Evolutionary conservation across 2,113 vertebrate genomes (phyloP).

Genomic region (Dasyornis broadbenti): DNA sequence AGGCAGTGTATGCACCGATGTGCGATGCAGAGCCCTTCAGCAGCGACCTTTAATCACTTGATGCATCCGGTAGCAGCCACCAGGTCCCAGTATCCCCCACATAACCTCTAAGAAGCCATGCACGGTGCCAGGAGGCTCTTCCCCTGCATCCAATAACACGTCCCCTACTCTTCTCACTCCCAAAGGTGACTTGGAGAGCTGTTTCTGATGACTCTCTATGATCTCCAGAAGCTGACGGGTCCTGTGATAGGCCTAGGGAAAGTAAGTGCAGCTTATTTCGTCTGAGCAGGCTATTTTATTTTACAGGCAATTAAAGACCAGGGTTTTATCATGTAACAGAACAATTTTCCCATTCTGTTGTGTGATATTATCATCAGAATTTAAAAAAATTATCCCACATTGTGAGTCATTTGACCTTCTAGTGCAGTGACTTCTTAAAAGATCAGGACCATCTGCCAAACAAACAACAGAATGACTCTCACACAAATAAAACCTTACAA

Average conservation of each 20-base stretch:
- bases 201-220: neutral
- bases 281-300: neutral
- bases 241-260: too few species aligned
- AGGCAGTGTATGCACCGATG: neutral
- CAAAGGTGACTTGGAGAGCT: neutral
- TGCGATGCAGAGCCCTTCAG: neutral
- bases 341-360: neutral
- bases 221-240: neutral
- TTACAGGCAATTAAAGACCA: neutral
- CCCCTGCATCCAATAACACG: neutral
- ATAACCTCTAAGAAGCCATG: neutral
- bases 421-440: neutral
- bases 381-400: neutral
- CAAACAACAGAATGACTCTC: neutral
- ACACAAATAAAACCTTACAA: neutral
- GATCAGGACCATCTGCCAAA: neutral
- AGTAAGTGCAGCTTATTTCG: neutral
- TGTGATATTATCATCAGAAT: neutral
- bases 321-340: neutral
- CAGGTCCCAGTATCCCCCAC: neutral
- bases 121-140: neutral
- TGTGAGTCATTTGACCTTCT: neutral
- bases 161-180: too few species aligned
- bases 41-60: neutral
- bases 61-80: rapidly evolving